phyloP scores from a whole-genome alignment of 2,113 vertebrate species.

The Aix galericulata region DNA sequence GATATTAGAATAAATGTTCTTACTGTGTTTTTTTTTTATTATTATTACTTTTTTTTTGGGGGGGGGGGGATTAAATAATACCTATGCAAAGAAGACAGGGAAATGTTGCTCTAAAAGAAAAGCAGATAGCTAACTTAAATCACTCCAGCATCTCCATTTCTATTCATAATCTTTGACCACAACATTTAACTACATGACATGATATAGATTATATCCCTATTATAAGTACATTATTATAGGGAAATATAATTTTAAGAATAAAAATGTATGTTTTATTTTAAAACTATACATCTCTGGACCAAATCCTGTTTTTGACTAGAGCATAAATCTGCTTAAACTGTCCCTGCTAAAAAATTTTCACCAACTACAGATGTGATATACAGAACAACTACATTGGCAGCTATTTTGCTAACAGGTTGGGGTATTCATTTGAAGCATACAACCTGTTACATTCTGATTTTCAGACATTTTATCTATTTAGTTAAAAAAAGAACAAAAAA shows the following conservation, averaged over 20 bases:
- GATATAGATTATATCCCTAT: not conserved
- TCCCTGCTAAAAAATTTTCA: not conserved
- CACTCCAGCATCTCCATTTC: not conserved
- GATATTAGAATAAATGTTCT: not conserved
- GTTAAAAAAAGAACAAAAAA: not conserved
- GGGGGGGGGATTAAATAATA: not conserved
- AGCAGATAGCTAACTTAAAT: not conserved
- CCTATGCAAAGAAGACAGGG: not conserved
- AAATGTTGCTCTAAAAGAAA: not conserved
- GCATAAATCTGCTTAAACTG: not conserved
- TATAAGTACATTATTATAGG: not conserved
- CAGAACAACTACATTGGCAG: not conserved
- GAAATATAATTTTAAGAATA: not conserved
- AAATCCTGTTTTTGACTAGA: not conserved
- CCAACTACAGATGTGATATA: not conserved
- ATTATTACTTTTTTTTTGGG: no score
- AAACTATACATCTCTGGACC: not conserved
- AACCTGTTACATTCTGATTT: not conserved
- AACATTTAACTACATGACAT: not conserved
- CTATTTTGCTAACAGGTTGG: not conserved
- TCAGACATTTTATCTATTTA: not conserved
- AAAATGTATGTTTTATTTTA: not conserved
- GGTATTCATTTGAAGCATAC: not conserved
- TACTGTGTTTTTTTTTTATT: no score
- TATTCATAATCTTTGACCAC: not conserved